These are phyloP conservation scores for Parnassius glacialis DNA, from an alignment of 2,888 invertebrate genomes.

Conservation along the genomic window DNA sequence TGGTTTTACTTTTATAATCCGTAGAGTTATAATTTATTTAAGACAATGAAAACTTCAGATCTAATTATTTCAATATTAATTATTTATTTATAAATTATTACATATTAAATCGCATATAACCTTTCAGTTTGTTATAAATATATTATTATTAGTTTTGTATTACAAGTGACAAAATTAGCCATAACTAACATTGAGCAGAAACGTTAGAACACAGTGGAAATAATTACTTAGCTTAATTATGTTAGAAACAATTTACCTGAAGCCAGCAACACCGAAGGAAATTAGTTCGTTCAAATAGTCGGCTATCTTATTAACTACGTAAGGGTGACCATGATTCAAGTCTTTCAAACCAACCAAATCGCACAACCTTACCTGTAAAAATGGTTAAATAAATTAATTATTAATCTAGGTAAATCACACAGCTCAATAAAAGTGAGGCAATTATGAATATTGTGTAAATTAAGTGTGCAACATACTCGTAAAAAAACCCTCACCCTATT, in stretches of 20 bases:
- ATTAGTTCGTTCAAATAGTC: constrained; percentile 82
- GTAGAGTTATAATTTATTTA: too few species aligned
- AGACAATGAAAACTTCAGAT: too few species aligned
- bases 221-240: constrained; percentile 18
- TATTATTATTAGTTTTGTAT: neutral
- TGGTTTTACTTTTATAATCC: too few species aligned
- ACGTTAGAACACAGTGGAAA: constrained; percentile 14
- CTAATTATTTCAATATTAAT: too few species aligned
- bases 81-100: too few species aligned
- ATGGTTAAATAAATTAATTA: neutral
- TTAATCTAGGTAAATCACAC: too few species aligned
- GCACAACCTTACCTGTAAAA: constrained; percentile 82
- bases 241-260: constrained; percentile 44
- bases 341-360: constrained; percentile 86
- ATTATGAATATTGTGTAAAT: too few species aligned
- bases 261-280: constrained; percentile 82
- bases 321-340: constrained; percentile 82
- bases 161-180: constrained; percentile 13
- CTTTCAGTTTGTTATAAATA: neutral
- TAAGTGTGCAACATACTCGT: too few species aligned
- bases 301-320: constrained; percentile 83
- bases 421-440: too few species aligned
- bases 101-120: too few species aligned
- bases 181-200: constrained; percentile 4
- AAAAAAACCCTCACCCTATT: too few species aligned